Base-by-base conservation (phyloP, 1,140 invertebrate species). In the Pomacea maculata region DNA sequence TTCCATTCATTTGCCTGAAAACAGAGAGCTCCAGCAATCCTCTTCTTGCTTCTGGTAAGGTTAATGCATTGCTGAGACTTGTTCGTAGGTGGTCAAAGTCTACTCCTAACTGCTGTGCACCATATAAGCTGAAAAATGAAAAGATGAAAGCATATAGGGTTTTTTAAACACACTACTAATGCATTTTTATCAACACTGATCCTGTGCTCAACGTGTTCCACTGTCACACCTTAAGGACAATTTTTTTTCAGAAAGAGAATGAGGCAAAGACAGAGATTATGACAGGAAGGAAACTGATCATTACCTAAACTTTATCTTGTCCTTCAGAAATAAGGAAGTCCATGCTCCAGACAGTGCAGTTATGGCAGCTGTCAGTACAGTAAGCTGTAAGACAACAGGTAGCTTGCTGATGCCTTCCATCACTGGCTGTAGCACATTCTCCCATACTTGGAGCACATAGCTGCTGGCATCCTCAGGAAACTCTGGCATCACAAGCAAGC, bases 281-380 rank as follows among this genome's bases (percentile, higher is more conserved):
- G n/a, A 52, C 29, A 45, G 7, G 68, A 3, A 70, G 29, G n/a
- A 78, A 77, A 61, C n/a, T 54, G 11, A 21, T 12, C 61, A 82
- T 55, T 73, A 91, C 90, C 90, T 91, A 78, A 91, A 91, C 78
- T 87, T 88, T 70, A 90, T 89, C 82, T 90, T 90, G 72, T 90
- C 87, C 80, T 87, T 88, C 54, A 91, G 84, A 54, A 91, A 89
- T 57, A 84, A 82, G 55, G 84, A 81, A 61, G 87, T 88, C 89
- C 89, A 90, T 21, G 89, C 88, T 71, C 90, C 86, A 85, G 87
- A 89, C 19, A 91, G 81, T 17, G 86, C 82, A 3, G 85, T 85
- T 14, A 86, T 86, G 65, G 87, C 88, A 81, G 87, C 80, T 34
- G 90, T 88, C 55, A 90, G 82, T 52, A 87, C 87, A 68, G 85